phyloP scores from a whole-genome alignment of 1,140 invertebrate genomes.

The Pogonomyrmex barbatus region DNA sequence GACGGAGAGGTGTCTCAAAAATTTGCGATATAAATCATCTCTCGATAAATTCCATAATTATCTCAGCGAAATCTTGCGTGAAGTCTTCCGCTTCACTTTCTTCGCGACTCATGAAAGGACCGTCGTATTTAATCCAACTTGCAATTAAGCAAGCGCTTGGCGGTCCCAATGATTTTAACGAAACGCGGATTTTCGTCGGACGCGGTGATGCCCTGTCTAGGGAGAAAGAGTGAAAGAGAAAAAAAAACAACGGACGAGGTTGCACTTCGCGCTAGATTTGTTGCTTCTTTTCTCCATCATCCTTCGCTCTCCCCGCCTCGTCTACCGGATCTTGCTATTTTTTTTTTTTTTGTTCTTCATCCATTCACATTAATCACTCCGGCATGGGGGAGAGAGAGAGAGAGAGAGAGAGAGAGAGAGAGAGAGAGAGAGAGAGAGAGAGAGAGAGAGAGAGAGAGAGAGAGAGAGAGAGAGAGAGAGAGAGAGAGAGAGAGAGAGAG shows the following conservation, averaged over 20 bases:
- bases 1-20: not conserved
- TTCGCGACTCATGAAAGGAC: slow-evolving; percentile 39
- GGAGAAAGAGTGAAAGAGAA: not conserved
- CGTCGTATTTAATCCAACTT: slow-evolving; percentile 48
- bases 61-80: not conserved
- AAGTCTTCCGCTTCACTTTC: not conserved
- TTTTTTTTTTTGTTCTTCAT: slow-evolving; percentile 67
- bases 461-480: slow-evolving; percentile 31
- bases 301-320: not conserved
- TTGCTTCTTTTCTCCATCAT: slow-evolving; percentile 63
- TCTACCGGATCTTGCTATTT: slow-evolving; percentile 2
- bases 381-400: slow-evolving; percentile 15
- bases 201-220: slow-evolving; percentile 21
- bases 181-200: slow-evolving; percentile 61
- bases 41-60: slow-evolving; percentile 22
- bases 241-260: slow-evolving; percentile 32
- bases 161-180: slow-evolving; percentile 70
- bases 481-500: slow-evolving; percentile 17
- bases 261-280: slow-evolving; percentile 65
- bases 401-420: slow-evolving; percentile 36
- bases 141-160: slow-evolving; percentile 59
- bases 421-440: slow-evolving; percentile 13
- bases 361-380: slow-evolving; percentile 74
- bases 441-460: slow-evolving; percentile 27
- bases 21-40: slow-evolving; percentile 4